These are phyloP conservation scores for Notechis scutatus DNA, from an alignment of 2,113 vertebrate species.

Conservation along the genomic window DNA sequence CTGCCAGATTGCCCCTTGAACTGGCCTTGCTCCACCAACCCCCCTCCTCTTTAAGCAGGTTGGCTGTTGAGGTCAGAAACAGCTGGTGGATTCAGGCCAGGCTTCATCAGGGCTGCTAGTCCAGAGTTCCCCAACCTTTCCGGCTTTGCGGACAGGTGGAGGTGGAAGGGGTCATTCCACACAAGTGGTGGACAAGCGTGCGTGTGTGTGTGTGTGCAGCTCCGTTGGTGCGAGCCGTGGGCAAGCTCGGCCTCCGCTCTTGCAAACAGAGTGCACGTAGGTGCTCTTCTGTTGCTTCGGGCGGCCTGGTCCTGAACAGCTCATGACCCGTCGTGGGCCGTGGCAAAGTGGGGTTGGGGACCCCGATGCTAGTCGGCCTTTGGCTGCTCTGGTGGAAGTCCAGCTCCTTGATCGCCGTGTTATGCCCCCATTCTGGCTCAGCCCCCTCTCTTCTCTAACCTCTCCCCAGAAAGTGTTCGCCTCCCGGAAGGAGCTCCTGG, in stretches of 20 bases:
- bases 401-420: neutral
- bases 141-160: neutral
- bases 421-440: neutral
- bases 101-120: neutral
- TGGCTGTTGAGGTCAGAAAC: neutral
- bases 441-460: neutral
- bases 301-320: no score
- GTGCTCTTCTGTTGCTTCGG: no score
- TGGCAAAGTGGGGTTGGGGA: no score
- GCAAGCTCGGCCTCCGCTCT: neutral
- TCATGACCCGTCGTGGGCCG: no score
- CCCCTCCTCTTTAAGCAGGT: neutral
- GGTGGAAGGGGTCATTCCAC: neutral
- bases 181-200: fast-evolving
- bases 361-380: neutral
- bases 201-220: neutral
- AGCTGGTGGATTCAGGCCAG: neutral
- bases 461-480: slow-evolving; percentile 92
- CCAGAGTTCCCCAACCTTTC: neutral
- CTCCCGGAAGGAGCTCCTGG: slow-evolving; percentile 95
- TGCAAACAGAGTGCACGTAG: neutral
- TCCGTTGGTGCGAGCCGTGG: no score
- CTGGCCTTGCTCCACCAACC: neutral
- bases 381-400: neutral
- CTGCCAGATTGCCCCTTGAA: neutral